phyloP scores from a whole-genome alignment of 92 coral and sea anemone genomes.

The Hydrozoanthus gracilis region DNA sequence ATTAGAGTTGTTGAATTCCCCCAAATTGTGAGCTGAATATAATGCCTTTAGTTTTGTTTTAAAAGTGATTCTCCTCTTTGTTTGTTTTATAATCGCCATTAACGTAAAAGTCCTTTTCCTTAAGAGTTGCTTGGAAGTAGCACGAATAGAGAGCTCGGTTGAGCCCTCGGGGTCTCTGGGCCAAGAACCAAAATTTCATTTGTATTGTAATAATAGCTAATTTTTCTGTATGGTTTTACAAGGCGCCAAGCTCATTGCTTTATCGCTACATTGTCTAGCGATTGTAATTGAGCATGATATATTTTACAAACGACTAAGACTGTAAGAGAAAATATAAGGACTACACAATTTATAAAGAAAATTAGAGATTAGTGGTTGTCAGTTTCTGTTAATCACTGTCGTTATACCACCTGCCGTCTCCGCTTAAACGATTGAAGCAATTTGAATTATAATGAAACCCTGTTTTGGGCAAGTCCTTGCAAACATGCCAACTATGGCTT shows the following conservation, averaged over 20 bases:
- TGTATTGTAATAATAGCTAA: not conserved
- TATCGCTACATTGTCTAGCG: not conserved
- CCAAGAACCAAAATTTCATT: slow-evolving; percentile 7
- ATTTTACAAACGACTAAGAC: not conserved
- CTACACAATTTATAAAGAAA: not conserved
- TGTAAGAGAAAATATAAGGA: not conserved
- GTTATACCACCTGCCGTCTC: not conserved
- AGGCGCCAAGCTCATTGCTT: not conserved
- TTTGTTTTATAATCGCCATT: not conserved
- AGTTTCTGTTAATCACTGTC: not conserved
- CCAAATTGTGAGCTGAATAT: not conserved
- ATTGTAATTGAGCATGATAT: not conserved
- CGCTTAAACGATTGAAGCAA: not conserved
- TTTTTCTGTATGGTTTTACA: slow-evolving; percentile 16
- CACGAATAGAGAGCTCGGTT: not conserved
- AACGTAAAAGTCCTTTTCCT: not conserved
- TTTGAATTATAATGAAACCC: not conserved
- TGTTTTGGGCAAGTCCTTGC: not conserved
- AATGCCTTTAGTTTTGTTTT: slow-evolving; percentile 18
- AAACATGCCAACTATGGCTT: not conserved
- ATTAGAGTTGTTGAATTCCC: slow-evolving; percentile 22
- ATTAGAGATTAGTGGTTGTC: not conserved
- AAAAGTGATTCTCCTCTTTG: not conserved
- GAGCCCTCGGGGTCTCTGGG: slow-evolving; percentile 18
- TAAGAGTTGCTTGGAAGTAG: not conserved